Conservation (phyloP, 1,140 invertebrate genomes). For the Temnothorax nylanderi region DNA sequence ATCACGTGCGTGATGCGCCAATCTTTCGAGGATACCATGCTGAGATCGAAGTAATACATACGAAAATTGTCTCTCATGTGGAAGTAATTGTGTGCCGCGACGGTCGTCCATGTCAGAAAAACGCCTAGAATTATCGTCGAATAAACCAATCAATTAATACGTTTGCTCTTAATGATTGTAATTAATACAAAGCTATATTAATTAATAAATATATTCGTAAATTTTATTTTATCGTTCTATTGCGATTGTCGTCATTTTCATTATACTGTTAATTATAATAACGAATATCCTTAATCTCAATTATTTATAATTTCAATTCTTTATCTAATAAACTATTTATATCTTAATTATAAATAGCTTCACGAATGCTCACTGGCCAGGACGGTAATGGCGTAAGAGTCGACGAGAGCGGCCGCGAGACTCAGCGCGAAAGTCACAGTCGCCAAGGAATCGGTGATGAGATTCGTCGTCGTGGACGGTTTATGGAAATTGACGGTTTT, state of each 20-base stretch:
- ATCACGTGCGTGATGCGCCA: slow-evolving; percentile 92
- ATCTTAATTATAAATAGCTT: slow-evolving; percentile 5
- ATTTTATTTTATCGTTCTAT: too few species aligned
- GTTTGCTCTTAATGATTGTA: background rate
- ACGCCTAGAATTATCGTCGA: slow-evolving; percentile 83
- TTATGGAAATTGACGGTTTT: slow-evolving; percentile 83
- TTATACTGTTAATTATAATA: background rate
- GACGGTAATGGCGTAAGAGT: slow-evolving; percentile 65
- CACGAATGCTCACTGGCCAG: slow-evolving; percentile 48
- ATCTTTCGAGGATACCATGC: slow-evolving; percentile 89
- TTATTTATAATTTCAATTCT: background rate
- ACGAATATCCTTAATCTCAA: background rate
- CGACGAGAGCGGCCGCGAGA: slow-evolving; percentile 84
- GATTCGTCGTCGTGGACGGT: slow-evolving; percentile 82
- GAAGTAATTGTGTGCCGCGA: slow-evolving; percentile 93
- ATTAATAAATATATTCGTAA: background rate
- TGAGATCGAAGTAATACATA: slow-evolving; percentile 93
- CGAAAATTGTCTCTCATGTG: slow-evolving; percentile 93
- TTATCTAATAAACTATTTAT: background rate
- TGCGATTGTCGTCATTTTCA: background rate
- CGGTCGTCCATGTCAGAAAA: slow-evolving; percentile 86
- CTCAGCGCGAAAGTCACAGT: slow-evolving; percentile 84
- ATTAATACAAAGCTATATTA: background rate
- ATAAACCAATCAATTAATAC: background rate
- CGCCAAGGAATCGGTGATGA: slow-evolving; percentile 86